phyloP scores from a whole-genome alignment of 35 echinoderm and acorn worm genomes.

The Strongylocentrotus purpuratus region DNA sequence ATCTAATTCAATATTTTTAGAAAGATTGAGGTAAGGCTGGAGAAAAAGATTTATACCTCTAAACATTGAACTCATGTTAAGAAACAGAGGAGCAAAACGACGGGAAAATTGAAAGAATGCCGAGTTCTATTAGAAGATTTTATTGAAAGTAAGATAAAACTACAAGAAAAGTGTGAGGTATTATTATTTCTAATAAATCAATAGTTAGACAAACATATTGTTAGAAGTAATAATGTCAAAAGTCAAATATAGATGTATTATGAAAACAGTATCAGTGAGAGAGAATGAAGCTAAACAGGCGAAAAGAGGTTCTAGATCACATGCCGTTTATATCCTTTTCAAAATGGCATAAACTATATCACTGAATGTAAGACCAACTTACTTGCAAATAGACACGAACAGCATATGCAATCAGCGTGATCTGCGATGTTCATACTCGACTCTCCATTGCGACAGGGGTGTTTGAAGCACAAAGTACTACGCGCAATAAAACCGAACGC shows the following conservation, averaged over 20 bases:
- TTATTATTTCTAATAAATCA: too few species aligned
- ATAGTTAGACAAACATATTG: too few species aligned
- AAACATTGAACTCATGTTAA: too few species aligned
- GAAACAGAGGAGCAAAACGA: too few species aligned
- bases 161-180: too few species aligned
- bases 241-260: neutral
- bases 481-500: neutral
- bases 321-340: neutral
- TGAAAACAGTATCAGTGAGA: neutral
- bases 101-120: too few species aligned
- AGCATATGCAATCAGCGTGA: neutral
- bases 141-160: too few species aligned
- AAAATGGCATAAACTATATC: neutral
- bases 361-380: too few species aligned
- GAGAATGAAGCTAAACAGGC: neutral
- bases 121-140: too few species aligned
- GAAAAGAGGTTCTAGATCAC: neutral
- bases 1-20: too few species aligned
- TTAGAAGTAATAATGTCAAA: too few species aligned
- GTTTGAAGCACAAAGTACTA: neutral
- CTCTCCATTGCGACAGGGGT: neutral
- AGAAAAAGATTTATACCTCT: neutral
- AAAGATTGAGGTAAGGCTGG: neutral
- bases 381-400: too few species aligned
- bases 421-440: neutral